A percentile compares a stretch with the other conserved stretches of the same genome.
Conservation (phyloP, 2,888 invertebrate genomes). For the Gastrophysa polygoni region DNA sequence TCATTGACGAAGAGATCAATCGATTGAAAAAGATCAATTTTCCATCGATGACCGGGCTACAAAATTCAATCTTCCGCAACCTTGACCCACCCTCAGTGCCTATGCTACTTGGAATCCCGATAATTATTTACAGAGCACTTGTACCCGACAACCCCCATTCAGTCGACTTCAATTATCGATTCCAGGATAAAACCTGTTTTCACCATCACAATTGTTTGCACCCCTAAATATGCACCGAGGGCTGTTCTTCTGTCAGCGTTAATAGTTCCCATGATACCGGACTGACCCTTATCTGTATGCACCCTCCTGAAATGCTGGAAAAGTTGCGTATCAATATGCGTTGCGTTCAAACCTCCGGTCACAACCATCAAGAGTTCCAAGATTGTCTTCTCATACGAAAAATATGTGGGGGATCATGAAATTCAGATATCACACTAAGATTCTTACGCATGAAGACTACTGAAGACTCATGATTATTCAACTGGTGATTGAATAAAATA, state of each 20-base stretch:
- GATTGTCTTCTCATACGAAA: too few relatives aligned
- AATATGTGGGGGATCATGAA: too few relatives aligned
- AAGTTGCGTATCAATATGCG: not conserved
- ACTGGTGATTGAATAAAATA: too few relatives aligned
- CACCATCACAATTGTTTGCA: conserved; percentile 27
- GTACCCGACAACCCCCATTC: conserved; percentile 17
- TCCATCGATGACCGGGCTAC: too few relatives aligned
- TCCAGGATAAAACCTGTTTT: conserved; percentile 28
- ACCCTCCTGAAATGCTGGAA: conserved; percentile 18
- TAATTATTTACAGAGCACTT: conserved; percentile 22
- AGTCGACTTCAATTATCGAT: conserved; percentile 29
- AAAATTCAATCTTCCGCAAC: too few relatives aligned
- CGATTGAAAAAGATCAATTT: too few relatives aligned
- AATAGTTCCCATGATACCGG: conserved; percentile 34
- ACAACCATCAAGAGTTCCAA: too few relatives aligned
- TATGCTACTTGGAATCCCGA: not conserved
- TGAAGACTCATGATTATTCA: too few relatives aligned
- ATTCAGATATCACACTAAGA: too few relatives aligned
- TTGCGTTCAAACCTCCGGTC: too few relatives aligned
- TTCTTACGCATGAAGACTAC: too few relatives aligned
- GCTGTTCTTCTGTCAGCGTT: conserved; percentile 31
- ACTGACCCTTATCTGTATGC: conserved; percentile 29
- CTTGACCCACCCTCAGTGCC: not conserved
- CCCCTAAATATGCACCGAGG: conserved; percentile 28
- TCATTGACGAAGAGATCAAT: too few relatives aligned